A percentile compares a stretch with the other conserved stretches of the same genome.
Conservation (phyloP, 2,113 vertebrate genomes). For the Cyprinodon variegatus region DNA sequence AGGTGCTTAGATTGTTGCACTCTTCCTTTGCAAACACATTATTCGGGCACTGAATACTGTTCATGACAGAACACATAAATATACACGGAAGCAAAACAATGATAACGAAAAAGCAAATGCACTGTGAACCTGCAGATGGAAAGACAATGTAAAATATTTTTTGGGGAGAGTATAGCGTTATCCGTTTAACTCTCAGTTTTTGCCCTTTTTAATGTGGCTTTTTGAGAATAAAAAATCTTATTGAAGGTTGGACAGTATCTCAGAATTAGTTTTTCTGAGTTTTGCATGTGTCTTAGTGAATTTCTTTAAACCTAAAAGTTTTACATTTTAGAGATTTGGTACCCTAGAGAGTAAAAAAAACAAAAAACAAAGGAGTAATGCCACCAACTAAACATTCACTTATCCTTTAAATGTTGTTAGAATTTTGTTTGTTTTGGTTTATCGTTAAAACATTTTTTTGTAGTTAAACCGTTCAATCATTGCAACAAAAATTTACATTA, state of each 20-base stretch:
- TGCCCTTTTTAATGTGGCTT: neutral
- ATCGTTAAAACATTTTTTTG: neutral
- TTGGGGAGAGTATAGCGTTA: neutral
- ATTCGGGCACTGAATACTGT: conserved; percentile 36
- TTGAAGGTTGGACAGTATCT: conserved; percentile 55
- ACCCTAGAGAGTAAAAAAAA: neutral
- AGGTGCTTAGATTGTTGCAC: conserved; percentile 24
- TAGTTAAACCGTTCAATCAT: neutral
- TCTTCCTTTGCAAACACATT: conserved; percentile 36
- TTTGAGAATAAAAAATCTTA: conserved; percentile 60
- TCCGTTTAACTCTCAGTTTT: conserved; percentile 4
- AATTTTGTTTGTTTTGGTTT: neutral
- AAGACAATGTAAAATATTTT: neutral
- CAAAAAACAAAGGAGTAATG: no score
- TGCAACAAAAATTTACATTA: neutral
- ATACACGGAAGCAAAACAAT: neutral
- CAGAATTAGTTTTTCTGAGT: conserved; percentile 23
- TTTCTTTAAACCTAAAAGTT: conserved; percentile 1
- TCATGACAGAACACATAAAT: conserved; percentile 14
- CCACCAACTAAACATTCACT: neutral
- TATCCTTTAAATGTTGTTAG: neutral
- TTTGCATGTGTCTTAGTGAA: neutral
- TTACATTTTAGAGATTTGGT: neutral
- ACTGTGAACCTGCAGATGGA: conserved; percentile 16
- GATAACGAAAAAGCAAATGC: conserved; percentile 15